These are phyloP conservation scores for Scomber scombrus DNA, from an alignment of 2,113 vertebrate genomes.

Conservation along the genomic window DNA sequence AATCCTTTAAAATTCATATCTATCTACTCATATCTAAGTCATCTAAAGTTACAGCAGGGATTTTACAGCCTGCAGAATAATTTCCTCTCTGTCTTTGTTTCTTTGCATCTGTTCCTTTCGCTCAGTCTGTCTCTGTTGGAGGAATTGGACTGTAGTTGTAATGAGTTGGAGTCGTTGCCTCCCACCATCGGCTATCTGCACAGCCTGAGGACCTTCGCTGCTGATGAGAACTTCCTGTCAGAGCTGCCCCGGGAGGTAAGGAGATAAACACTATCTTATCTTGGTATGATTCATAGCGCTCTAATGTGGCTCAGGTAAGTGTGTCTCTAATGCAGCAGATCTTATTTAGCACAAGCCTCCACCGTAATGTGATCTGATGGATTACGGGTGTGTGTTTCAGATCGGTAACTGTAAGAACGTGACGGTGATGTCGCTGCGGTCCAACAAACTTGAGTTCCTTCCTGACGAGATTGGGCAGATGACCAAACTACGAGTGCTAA, in stretches of 20 bases:
- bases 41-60: conserved; percentile 14
- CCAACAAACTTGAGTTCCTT: conserved; percentile 98
- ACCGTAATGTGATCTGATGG: neutral
- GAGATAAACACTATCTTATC: neutral
- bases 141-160: conserved; percentile 99
- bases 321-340: neutral
- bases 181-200: conserved; percentile 95
- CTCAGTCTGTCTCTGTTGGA: conserved; percentile 95
- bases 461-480: conserved; percentile 99
- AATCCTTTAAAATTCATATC: conserved; percentile 16
- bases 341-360: neutral
- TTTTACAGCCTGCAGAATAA: conserved; percentile 16
- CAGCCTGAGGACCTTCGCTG: conserved; percentile 94
- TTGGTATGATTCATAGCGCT: too few relatives aligned
- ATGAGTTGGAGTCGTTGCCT: conserved; percentile 95
- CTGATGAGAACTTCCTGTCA: conserved; percentile 96
- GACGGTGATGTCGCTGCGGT: conserved; percentile 98
- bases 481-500: conserved; percentile 97
- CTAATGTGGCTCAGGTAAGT: neutral
- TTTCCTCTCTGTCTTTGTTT: conserved; percentile 28
- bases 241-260: conserved; percentile 96
- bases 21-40: conserved; percentile 1
- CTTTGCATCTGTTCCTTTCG: conserved; percentile 30
- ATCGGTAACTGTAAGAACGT: conserved; percentile 98
- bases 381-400: conserved; percentile 77